These are phyloP conservation scores for Drosophila teissieri DNA, from an alignment of 1,140 invertebrate species.

Conservation along the genomic window DNA sequence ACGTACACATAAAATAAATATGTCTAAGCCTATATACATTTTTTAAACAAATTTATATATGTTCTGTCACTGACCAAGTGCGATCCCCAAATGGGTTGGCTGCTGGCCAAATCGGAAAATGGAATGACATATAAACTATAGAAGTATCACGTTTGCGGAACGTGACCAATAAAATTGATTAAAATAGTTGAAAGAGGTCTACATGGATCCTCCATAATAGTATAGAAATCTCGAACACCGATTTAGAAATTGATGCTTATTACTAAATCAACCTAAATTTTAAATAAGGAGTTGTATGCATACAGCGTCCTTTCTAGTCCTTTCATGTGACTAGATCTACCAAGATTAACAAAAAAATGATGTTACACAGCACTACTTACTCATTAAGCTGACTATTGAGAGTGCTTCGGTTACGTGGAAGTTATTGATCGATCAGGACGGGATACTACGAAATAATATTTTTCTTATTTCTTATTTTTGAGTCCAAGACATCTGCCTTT, in stretches of 20 bases:
- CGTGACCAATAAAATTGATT: slow-evolving; percentile 23
- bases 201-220: not conserved
- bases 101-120: slow-evolving; percentile 23
- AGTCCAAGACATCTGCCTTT: not conserved
- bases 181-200: not conserved
- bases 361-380: not conserved
- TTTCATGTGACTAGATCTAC: not conserved
- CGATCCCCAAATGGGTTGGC: slow-evolving; percentile 33
- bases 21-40: not conserved
- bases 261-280: not conserved
- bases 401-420: too few species aligned
- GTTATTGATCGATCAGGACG: not conserved
- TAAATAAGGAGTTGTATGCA: not conserved
- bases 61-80: not conserved
- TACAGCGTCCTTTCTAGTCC: not conserved
- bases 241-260: not conserved
- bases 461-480: not conserved
- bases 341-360: not conserved
- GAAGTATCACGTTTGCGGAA: slow-evolving; percentile 53
- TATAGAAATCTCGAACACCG: too few species aligned
- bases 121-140: slow-evolving; percentile 45
- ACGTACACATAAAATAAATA: not conserved
- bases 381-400: too few species aligned
- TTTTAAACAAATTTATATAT: not conserved
- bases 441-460: not conserved